phyloP scores from a whole-genome alignment of 2,113 vertebrate species.

The Gyps fulvus region DNA sequence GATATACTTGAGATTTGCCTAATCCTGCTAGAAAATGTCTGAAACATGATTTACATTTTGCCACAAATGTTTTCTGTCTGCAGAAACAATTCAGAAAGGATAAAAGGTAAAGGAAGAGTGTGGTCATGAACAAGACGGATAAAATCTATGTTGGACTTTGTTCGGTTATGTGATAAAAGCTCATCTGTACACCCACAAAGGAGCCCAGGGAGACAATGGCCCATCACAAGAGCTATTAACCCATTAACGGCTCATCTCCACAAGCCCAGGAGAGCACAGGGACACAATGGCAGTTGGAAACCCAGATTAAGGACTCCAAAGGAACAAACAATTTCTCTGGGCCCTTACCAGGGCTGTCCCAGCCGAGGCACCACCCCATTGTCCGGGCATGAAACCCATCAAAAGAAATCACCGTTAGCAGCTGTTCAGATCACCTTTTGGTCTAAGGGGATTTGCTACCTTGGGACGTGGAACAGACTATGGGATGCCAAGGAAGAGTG shows the following conservation, averaged over 20 bases:
- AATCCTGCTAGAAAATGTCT: not conserved
- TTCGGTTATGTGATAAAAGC: not conserved
- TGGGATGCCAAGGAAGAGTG: not conserved
- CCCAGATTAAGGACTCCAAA: not conserved
- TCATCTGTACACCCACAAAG: not conserved
- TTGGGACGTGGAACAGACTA: not conserved
- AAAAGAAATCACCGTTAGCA: not conserved
- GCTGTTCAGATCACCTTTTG: not conserved
- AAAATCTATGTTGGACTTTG: not conserved
- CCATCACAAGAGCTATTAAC: not conserved
- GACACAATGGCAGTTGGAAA: not conserved
- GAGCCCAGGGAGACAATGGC: not conserved
- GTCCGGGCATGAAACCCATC: not conserved
- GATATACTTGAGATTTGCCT: not conserved
- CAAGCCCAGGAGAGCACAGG: not conserved
- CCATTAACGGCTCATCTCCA: not conserved
- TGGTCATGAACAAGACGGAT: not conserved
- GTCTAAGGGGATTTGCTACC: not conserved
- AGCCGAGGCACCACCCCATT: not conserved
- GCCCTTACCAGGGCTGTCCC: not conserved
- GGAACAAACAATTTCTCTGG: not conserved
- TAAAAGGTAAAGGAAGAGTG: not conserved
- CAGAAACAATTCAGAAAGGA: not conserved
- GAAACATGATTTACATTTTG: conserved; percentile 10
- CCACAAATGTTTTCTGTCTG: not conserved